Conservation (phyloP, 2,888 invertebrate genomes). For the Tinea semifulvella region DNA sequence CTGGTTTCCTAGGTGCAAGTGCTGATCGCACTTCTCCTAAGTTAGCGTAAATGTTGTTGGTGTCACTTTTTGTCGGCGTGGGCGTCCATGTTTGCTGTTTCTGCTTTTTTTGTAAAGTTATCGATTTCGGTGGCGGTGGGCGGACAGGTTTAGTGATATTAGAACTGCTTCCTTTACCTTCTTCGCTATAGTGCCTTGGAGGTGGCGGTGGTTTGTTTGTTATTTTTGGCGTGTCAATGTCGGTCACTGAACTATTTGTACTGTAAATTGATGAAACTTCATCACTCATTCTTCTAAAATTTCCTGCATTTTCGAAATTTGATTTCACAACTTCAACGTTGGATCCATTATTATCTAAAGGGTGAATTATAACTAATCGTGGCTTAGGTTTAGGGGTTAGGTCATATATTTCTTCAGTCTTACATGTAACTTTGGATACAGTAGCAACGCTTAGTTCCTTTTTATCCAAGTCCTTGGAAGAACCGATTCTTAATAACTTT, state of each 20-base stretch:
- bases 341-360: slow-evolving; percentile 83
- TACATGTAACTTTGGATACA: slow-evolving; percentile 56
- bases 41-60: slow-evolving; percentile 83
- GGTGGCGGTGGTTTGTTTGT: slow-evolving; percentile 79
- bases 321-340: slow-evolving; percentile 80
- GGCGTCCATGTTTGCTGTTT: slow-evolving; percentile 56
- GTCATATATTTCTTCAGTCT: slow-evolving; percentile 63
- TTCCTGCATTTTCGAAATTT: slow-evolving; percentile 49
- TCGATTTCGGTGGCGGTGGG: slow-evolving; percentile 79
- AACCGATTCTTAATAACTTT: slow-evolving; percentile 83
- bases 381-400: slow-evolving; percentile 73
- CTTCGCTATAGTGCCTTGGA: slow-evolving; percentile 67
- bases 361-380: slow-evolving; percentile 87
- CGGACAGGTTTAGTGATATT: slow-evolving; percentile 71
- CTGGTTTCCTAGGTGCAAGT: slow-evolving; percentile 84
- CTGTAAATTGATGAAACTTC: slow-evolving; percentile 66
- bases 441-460: slow-evolving; percentile 50
- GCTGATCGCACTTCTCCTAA: slow-evolving; percentile 85
- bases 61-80: slow-evolving; percentile 44
- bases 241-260: slow-evolving; percentile 44
- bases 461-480: slow-evolving; percentile 74
- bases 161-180: slow-evolving; percentile 55
- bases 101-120: slow-evolving; percentile 69
- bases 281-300: slow-evolving; percentile 47
- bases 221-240: slow-evolving; percentile 47